Evolutionary conservation across 92 coral and sea anemone species (phyloP), one percentile per base, ranked within the genome.

Genomic region (Micromussa lordhowensis): DNA sequence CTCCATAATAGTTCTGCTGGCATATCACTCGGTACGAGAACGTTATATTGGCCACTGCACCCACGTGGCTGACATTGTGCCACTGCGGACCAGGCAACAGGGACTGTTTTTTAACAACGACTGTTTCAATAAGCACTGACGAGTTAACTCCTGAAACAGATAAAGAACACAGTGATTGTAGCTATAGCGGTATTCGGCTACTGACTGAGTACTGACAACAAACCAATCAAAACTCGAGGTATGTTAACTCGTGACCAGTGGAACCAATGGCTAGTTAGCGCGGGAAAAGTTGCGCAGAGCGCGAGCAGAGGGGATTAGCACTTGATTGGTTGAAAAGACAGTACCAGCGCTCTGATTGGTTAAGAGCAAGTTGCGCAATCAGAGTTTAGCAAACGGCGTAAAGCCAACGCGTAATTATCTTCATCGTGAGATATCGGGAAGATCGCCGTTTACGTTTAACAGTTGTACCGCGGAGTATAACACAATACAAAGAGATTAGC

Each of bases 11-110:
- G 80, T 94, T 32, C 32, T 77, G 78, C 58, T 91, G 85, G 72
- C 99, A 97, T 5, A 94, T 91, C 26, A 97, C 90, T 5, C 98
- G 98, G 83, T 91, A 97, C 1, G 96, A 89, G 63, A 96, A 92
- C 64, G 89, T 86, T 24, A 96, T 82, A 72, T 92, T 96, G 57
- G 98, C 96, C 61, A 89, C 85, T 24, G 36, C 13, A 28, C 99
- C 99, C 29, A 88, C 36, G 32, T 96, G 93, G 5, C 94, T 97
- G 31, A 66, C 86, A 54, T 93, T 89, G 21, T 74, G n/a, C 99
- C 99, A 97, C 53, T 78, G 90, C 14, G 87, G 75, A 59, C 96
- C 91, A 19, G 99, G 93, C 29, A 64, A 70, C 53, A 94, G 84
- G n/a, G 84, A 77, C n/a, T 38, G 31, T 34, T 77, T 80, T 35